Percentiles rank a stretch among this genome's conserved stretches.
Evolutionary conservation across 2,888 invertebrate species (phyloP).

Genomic region (Diadegma fenestrale): DNA sequence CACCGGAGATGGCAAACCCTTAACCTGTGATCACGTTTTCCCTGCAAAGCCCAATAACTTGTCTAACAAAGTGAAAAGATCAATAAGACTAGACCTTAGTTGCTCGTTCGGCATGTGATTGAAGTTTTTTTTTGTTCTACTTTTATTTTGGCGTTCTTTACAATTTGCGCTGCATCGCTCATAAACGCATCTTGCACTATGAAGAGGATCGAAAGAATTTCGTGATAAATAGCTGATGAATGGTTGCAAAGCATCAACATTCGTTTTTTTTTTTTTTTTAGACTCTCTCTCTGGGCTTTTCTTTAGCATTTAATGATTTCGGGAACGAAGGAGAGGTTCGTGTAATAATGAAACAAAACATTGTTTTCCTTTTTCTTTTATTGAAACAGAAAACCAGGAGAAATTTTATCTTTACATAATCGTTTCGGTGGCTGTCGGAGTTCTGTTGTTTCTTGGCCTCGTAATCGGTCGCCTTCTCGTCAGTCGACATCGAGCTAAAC

Average conservation of each 20-base stretch:
- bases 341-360: not conserved
- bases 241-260: slow-evolving; percentile 9
- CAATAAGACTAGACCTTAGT: slow-evolving; percentile 38
- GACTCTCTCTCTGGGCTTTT: not conserved
- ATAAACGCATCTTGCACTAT: slow-evolving; percentile 60
- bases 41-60: slow-evolving; percentile 9
- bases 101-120: slow-evolving; percentile 66
- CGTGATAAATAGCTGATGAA: slow-evolving; percentile 23
- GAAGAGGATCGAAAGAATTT: slow-evolving; percentile 29
- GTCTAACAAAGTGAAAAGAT: slow-evolving; percentile 18
- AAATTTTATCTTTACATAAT: slow-evolving; percentile 94
- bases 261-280: slow-evolving; percentile 4
- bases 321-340: not conserved
- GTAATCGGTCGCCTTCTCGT: slow-evolving; percentile 90
- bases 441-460: slow-evolving; percentile 90
- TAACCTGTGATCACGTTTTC: not conserved
- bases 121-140: slow-evolving; percentile 35
- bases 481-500: slow-evolving; percentile 88
- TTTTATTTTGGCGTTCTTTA: slow-evolving; percentile 15
- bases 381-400: slow-evolving; percentile 90
- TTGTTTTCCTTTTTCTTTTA: not conserved
- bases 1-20: not conserved
- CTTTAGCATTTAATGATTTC: not conserved
- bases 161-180: slow-evolving; percentile 56
- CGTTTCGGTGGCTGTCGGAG: slow-evolving; percentile 90